A percentile compares a stretch with the other conserved stretches of the same genome.
Evolutionary conservation across 2,797 vertebrate genomes (phyloP).

Genomic region (Cirrhinus mrigala): DNA sequence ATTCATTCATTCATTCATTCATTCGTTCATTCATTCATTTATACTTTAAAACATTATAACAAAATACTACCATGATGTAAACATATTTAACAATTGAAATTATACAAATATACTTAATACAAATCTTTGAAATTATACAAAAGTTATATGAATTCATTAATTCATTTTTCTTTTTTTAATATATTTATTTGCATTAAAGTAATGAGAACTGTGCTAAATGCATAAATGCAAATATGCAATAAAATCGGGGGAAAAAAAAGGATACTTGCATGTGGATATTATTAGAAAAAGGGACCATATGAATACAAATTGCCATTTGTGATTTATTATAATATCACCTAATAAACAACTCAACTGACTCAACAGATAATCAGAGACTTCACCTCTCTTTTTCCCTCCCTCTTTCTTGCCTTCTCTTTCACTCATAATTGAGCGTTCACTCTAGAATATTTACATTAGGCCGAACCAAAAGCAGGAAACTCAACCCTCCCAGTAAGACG

Average conservation of each 20-base stretch:
- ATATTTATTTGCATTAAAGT: too few species aligned
- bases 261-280: not conserved
- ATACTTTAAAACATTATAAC: too few species aligned
- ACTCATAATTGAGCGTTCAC: constrained; percentile 13
- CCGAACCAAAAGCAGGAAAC: constrained; percentile 8
- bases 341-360: not conserved
- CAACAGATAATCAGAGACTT: not conserved
- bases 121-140: too few species aligned
- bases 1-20: too few species aligned
- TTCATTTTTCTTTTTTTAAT: not conserved
- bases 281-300: not conserved
- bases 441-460: constrained; percentile 28
- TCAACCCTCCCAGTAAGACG: constrained; percentile 4
- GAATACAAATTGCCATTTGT: not conserved
- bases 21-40: too few species aligned
- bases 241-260: not conserved
- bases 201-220: not conserved
- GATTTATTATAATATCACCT: not conserved
- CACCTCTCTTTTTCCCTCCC: not conserved
- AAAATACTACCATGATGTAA: too few species aligned
- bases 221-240: not conserved
- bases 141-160: too few species aligned
- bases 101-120: too few species aligned
- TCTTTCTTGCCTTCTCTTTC: not conserved
- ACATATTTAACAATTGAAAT: too few species aligned